Conservation (phyloP, 1,140 invertebrate species). For the Drosophila lowei region DNA sequence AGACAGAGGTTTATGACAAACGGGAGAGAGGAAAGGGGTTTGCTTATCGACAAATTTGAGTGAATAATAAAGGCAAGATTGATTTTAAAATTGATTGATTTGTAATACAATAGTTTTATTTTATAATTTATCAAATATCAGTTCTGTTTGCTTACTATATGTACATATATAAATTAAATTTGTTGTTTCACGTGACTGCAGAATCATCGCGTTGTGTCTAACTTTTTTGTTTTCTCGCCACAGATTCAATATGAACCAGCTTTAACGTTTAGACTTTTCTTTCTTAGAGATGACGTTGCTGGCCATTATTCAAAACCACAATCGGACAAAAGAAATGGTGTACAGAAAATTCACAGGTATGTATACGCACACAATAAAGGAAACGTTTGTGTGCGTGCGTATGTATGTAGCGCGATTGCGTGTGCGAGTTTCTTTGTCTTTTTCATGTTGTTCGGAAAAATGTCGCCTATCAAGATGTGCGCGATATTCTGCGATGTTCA, state of each 20-base stretch:
- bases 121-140: constrained; percentile 65
- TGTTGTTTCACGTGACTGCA: constrained; percentile 21
- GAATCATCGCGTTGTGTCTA: constrained; percentile 4
- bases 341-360: constrained; percentile 51
- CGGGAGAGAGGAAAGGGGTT: constrained; percentile 3
- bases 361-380: constrained; percentile 14
- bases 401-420: background rate
- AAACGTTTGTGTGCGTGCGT: constrained; percentile 12
- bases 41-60: constrained; percentile 29
- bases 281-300: constrained; percentile 20
- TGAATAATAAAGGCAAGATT: constrained; percentile 68
- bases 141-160: constrained; percentile 58
- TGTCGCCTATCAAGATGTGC: background rate
- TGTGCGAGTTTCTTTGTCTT: constrained; percentile 18
- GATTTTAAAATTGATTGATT: constrained; percentile 58
- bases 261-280: background rate
- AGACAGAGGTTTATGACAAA: constrained; percentile 58
- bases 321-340: constrained; percentile 48
- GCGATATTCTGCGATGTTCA: no score
- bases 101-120: constrained; percentile 64
- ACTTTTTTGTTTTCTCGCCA: background rate
- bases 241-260: constrained; percentile 43
- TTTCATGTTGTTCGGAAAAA: constrained; percentile 2
- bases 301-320: constrained; percentile 42
- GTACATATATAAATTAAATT: constrained; percentile 22